Evolutionary conservation across 2,797 vertebrate species (phyloP).

Genomic region (Epinephelus malabaricus): DNA sequence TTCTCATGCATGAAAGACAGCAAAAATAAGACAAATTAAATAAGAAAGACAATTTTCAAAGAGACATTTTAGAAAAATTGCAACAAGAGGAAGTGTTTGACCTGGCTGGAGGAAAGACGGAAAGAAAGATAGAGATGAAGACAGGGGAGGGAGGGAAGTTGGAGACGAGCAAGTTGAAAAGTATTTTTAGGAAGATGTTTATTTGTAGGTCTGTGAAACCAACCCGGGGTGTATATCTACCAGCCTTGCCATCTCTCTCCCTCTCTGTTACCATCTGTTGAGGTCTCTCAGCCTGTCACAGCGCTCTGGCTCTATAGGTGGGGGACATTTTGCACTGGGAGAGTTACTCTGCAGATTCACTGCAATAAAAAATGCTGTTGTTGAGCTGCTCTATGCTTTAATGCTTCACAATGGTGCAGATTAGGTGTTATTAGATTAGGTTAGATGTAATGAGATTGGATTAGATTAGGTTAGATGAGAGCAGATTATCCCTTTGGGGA

Average conservation of each 20-base stretch:
- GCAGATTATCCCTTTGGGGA: not conserved
- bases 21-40: not conserved
- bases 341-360: conserved; percentile 53
- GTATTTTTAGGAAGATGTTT: conserved; percentile 88
- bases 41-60: not conserved
- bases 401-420: not conserved
- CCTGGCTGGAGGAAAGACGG: conserved; percentile 5
- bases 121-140: conserved; percentile 9
- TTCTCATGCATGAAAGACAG: not conserved
- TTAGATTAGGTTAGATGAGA: conserved; percentile 16
- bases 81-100: conserved; percentile 15
- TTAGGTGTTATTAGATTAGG: conserved; percentile 5
- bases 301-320: conserved; percentile 33
- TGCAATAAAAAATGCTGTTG: not conserved
- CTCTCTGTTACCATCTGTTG: conserved; percentile 77
- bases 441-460: not conserved
- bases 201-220: conserved; percentile 87
- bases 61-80: not conserved
- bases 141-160: conserved; percentile 19
- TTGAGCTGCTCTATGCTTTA: not conserved
- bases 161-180: conserved; percentile 65
- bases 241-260: conserved; percentile 68
- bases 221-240: conserved; percentile 82
- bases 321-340: conserved; percentile 41
- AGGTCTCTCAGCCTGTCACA: conserved; percentile 84